phyloP scores from a whole-genome alignment of 2,888 invertebrate genomes.

The Hybos culiciformis region DNA sequence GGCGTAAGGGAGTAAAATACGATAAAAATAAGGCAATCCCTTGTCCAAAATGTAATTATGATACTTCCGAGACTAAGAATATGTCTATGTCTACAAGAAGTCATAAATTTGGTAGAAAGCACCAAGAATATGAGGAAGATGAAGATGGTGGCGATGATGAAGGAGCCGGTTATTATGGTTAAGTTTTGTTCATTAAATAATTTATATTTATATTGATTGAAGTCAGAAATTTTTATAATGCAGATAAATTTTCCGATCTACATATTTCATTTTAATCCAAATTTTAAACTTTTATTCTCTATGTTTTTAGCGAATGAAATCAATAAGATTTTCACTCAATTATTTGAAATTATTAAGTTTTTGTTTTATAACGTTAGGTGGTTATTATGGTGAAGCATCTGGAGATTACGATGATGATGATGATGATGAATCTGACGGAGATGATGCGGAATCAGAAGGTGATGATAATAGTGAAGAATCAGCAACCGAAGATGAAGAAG shows the following conservation, averaged over 20 bases:
- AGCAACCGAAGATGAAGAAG: constrained; percentile 25
- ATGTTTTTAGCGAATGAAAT: no score
- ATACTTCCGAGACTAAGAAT: constrained; percentile 86
- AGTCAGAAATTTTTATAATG: no score
- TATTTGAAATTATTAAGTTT: no score
- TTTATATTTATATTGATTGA: no score
- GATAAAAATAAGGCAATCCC: constrained; percentile 72
- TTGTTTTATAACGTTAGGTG: no score
- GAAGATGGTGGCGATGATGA: constrained; percentile 47
- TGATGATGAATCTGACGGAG: constrained; percentile 39
- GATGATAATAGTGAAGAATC: constrained; percentile 29
- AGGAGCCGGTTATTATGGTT: constrained; percentile 21
- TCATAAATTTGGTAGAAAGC: constrained; percentile 82
- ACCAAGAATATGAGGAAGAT: constrained; percentile 44
- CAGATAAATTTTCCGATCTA: no score
- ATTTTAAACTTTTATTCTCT: no score
- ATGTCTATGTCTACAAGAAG: constrained; percentile 89
- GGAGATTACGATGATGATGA: constrained; percentile 29
- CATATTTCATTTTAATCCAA: no score
- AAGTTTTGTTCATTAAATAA: no score
- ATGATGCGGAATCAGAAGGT: constrained; percentile 39
- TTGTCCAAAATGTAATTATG: constrained; percentile 87
- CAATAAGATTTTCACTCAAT: no score
- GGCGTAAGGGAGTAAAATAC: constrained; percentile 80
- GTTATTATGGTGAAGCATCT: constrained; percentile 15